These are phyloP conservation scores for Otolemur crassicaudatus DNA, from an alignment of 2,797 vertebrate species.

Conservation along the genomic window DNA sequence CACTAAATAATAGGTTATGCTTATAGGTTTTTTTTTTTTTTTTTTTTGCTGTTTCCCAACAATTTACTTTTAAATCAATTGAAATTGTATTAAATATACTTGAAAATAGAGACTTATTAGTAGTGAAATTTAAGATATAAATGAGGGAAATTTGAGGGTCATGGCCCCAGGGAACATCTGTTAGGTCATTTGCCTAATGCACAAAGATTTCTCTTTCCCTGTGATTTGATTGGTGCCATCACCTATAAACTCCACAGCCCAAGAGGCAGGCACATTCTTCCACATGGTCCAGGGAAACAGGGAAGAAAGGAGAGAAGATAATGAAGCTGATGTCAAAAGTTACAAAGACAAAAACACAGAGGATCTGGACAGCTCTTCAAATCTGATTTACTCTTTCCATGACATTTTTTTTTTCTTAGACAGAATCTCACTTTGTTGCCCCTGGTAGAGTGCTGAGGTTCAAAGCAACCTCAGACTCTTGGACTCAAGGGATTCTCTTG, in stretches of 20 bases:
- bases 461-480: too few relatives aligned
- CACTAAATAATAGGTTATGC: background rate
- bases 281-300: background rate
- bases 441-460: too few relatives aligned
- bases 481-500: too few relatives aligned
- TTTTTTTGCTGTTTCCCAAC: background rate
- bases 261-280: background rate
- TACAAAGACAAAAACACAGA: background rate
- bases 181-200: background rate
- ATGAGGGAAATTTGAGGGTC: background rate
- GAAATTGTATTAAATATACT: background rate
- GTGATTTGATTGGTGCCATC: background rate
- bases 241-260: background rate
- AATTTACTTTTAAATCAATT: conserved; percentile 12
- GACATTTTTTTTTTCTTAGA: background rate
- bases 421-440: too few relatives aligned
- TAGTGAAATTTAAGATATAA: background rate
- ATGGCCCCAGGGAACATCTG: background rate
- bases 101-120: background rate
- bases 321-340: background rate
- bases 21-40: background rate
- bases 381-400: background rate
- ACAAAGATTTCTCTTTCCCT: background rate
- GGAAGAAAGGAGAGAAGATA: background rate
- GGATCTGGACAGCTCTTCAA: background rate